phyloP scores from a whole-genome alignment of 2,888 invertebrate genomes.

The Leucophenga maculata region DNA sequence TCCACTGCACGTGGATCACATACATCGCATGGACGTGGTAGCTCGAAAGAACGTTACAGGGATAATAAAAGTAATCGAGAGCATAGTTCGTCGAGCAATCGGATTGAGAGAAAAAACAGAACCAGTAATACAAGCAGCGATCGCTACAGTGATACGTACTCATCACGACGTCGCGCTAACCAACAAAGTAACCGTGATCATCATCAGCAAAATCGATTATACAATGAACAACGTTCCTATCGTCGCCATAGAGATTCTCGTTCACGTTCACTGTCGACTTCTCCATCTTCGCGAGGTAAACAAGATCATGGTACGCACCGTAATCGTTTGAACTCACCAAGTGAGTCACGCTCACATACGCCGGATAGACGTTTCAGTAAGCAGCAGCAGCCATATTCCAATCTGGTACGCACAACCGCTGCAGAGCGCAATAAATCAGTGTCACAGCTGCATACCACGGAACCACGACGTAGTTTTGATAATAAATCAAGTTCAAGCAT shows the following conservation, averaged over 20 bases:
- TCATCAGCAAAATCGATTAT: constrained; percentile 43
- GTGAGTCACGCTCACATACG: constrained; percentile 44
- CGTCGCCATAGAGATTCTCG: constrained; percentile 42
- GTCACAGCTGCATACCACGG: constrained; percentile 36
- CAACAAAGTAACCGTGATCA: not conserved
- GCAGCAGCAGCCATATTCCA: not conserved
- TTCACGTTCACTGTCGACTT: constrained; percentile 50
- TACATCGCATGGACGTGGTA: not conserved
- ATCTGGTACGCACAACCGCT: not conserved
- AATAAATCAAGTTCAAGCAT: constrained; percentile 31
- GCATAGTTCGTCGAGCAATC: constrained; percentile 30
- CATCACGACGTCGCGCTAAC: constrained; percentile 36
- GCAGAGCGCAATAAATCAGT: constrained; percentile 28
- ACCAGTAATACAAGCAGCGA: constrained; percentile 35
- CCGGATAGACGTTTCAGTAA: constrained; percentile 35
- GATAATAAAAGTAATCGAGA: constrained; percentile 36
- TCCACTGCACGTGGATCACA: too few species aligned
- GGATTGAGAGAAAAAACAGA: constrained; percentile 29
- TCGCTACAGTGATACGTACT: constrained; percentile 42
- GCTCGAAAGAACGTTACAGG: constrained; percentile 36
- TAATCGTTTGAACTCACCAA: constrained; percentile 15
- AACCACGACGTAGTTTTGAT: constrained; percentile 22
- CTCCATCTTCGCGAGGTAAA: constrained; percentile 36
- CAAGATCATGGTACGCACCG: constrained; percentile 23
- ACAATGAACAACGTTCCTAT: constrained; percentile 51